Conservation (phyloP, 2,797 vertebrate species). For the Margarornis squamiger region DNA sequence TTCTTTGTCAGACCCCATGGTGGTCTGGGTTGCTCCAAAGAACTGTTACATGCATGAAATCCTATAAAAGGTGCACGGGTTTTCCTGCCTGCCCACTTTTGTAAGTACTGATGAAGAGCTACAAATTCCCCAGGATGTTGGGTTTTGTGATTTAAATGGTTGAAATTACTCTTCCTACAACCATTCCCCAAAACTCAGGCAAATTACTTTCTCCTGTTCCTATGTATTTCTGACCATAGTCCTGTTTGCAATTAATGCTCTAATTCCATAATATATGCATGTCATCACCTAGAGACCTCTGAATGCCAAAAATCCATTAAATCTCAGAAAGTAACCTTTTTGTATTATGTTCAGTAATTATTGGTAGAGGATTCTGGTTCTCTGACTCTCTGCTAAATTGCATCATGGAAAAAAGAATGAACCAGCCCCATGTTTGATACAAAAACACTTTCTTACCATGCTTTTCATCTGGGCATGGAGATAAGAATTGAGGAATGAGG, state of each 20-base stretch:
- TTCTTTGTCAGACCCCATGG: neutral
- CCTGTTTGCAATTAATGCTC: neutral
- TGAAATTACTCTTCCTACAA: neutral
- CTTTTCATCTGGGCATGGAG: neutral
- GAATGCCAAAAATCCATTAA: neutral
- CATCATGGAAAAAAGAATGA: neutral
- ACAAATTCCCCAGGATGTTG: neutral
- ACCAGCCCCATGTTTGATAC: neutral
- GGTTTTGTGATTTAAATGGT: neutral
- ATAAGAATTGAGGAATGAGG: neutral
- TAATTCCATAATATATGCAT: neutral
- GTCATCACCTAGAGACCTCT: neutral
- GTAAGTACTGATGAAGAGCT: neutral
- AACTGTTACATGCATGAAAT: neutral
- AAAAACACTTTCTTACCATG: neutral
- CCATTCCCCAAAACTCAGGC: neutral
- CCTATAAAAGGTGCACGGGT: neutral
- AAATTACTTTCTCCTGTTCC: neutral
- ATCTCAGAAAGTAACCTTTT: neutral
- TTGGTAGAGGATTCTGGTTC: neutral
- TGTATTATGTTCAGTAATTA: neutral
- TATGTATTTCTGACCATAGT: neutral
- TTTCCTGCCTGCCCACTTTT: neutral
- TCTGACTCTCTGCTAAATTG: neutral
- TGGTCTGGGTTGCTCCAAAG: neutral